These are phyloP conservation scores for Toxonevra muliebris DNA, from an alignment of 2,888 invertebrate genomes.

Conservation along the genomic window DNA sequence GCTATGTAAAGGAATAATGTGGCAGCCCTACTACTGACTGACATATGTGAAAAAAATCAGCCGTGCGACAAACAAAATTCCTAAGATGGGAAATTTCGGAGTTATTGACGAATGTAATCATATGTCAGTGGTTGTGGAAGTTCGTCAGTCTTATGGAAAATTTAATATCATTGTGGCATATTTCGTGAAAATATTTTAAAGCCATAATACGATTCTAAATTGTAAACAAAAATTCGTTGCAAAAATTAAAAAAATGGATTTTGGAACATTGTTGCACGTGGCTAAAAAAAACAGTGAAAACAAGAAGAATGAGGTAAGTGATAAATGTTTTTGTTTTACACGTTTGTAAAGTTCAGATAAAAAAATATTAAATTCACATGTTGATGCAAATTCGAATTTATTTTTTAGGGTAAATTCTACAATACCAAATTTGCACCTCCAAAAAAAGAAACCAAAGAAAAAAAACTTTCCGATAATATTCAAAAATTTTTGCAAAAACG, in stretches of 20 bases:
- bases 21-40: too few relatives aligned
- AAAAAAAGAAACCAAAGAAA: constrained; percentile 78
- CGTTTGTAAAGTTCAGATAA: neutral
- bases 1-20: too few relatives aligned
- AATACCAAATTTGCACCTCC: constrained; percentile 84
- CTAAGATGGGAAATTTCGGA: too few relatives aligned
- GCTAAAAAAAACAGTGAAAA: constrained; percentile 71
- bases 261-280: constrained; percentile 70
- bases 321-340: constrained; percentile 11
- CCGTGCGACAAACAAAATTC: too few relatives aligned
- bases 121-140: neutral
- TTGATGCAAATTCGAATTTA: constrained; percentile 14
- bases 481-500: constrained; percentile 84
- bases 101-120: too few relatives aligned
- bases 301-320: constrained; percentile 59
- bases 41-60: too few relatives aligned
- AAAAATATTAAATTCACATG: neutral
- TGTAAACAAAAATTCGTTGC: neutral
- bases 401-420: constrained; percentile 70
- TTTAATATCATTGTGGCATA: constrained; percentile 1
- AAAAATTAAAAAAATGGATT: constrained; percentile 67
- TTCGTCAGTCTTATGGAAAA: neutral
- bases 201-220: neutral
- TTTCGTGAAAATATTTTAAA: neutral
- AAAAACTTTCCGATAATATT: constrained; percentile 78